Evolutionary conservation across 2,888 invertebrate species (phyloP).

Genomic region (Erynnis tages): DNA sequence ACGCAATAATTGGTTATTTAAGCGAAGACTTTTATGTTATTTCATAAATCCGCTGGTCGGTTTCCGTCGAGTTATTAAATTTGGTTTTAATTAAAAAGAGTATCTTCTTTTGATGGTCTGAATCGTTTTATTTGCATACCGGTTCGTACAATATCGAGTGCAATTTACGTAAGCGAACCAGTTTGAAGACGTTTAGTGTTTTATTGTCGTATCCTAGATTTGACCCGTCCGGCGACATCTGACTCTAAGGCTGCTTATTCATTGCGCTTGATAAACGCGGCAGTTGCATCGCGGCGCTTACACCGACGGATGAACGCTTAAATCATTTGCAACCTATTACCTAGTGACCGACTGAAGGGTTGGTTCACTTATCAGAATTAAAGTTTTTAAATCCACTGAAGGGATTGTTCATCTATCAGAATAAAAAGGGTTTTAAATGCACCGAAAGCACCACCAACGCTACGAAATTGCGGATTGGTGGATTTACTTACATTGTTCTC

Average conservation of each 20-base stretch:
- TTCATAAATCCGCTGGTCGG: constrained; percentile 56
- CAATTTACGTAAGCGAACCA: constrained; percentile 42
- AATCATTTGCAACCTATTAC: no score
- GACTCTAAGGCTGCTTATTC: constrained; percentile 7
- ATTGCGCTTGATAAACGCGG: background rate
- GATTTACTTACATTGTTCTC: no score
- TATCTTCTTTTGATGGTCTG: constrained; percentile 42
- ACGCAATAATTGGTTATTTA: constrained; percentile 47
- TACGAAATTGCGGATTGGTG: no score
- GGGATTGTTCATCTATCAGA: no score
- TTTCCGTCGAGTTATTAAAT: constrained; percentile 59
- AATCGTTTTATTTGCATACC: constrained; percentile 53
- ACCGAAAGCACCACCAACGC: no score
- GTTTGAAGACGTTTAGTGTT: constrained; percentile 39
- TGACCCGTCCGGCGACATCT: constrained; percentile 12
- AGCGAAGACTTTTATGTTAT: constrained; percentile 55
- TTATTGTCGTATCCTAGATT: constrained; percentile 56
- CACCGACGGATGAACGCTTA: no score
- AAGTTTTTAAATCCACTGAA: no score
- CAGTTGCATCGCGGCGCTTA: background rate
- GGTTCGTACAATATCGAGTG: constrained; percentile 47
- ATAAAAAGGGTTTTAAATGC: no score
- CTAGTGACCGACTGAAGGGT: no score
- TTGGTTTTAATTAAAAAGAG: constrained; percentile 47
- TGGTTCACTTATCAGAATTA: no score